phyloP scores from a whole-genome alignment of 2,888 invertebrate species.

The Macrophya alboannulata region DNA sequence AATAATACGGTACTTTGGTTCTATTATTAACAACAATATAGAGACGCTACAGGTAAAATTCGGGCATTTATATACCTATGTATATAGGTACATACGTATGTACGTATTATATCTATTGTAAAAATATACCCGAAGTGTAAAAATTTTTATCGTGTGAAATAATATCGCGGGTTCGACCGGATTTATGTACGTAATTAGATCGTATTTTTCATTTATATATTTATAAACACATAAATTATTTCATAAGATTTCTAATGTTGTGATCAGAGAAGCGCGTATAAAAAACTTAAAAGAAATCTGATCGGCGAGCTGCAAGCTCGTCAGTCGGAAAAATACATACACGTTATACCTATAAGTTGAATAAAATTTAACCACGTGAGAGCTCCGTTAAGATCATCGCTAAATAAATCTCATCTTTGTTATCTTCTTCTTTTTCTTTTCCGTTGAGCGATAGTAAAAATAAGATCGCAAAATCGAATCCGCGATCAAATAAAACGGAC shows the following conservation, averaged over 20 bases:
- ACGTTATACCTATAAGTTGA: not conserved
- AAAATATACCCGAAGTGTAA: not conserved
- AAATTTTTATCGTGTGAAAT: not conserved
- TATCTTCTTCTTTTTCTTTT: not conserved
- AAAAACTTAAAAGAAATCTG: not conserved
- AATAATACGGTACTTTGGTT: not conserved
- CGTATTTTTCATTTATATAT: not conserved
- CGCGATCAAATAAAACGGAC: slow-evolving; percentile 1
- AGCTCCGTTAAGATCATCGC: slow-evolving; percentile 3
- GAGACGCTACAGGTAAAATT: not conserved
- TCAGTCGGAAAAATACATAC: not conserved
- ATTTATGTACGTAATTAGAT: not conserved
- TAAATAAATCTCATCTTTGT: slow-evolving; percentile 24
- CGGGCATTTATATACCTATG: too few relatives aligned
- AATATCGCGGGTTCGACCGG: too few relatives aligned
- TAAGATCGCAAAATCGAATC: not conserved
- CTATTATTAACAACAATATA: slow-evolving; percentile 2
- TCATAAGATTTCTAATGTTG: not conserved
- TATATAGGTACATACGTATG: too few relatives aligned
- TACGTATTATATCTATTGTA: not conserved
- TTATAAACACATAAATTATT: not conserved
- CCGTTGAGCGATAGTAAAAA: not conserved
- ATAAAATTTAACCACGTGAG: not conserved
- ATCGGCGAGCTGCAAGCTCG: not conserved
- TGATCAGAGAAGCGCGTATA: not conserved